Conservation (phyloP, 2,888 invertebrate genomes). For the Drosophila austrosaltans region DNA sequence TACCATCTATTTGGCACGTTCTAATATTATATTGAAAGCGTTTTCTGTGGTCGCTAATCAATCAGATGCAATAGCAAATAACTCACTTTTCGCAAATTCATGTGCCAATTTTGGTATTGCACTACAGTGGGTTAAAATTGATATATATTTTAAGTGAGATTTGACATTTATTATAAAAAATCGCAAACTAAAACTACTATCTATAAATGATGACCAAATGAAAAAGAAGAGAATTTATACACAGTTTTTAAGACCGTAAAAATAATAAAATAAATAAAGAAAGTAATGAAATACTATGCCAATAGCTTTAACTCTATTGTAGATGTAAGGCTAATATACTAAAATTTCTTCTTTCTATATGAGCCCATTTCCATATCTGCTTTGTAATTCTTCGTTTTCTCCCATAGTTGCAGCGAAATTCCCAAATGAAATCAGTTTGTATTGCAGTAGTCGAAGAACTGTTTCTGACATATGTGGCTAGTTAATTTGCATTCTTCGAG, state of each 20-base stretch:
- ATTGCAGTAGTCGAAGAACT: background rate
- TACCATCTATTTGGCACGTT: slow-evolving; percentile 50
- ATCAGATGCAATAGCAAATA: slow-evolving; percentile 49
- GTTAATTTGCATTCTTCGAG: slow-evolving; percentile 53
- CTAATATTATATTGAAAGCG: slow-evolving; percentile 45
- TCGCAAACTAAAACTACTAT: too few species aligned
- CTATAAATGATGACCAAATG: too few species aligned
- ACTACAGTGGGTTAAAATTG: slow-evolving; percentile 25
- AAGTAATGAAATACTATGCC: too few species aligned
- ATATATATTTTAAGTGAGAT: background rate
- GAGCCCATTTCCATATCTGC: background rate
- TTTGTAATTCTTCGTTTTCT: background rate
- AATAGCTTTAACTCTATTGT: too few species aligned
- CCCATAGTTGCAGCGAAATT: background rate
- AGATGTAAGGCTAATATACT: too few species aligned
- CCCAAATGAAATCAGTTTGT: background rate
- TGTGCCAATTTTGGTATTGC: slow-evolving; percentile 5
- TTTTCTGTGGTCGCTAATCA: slow-evolving; percentile 52
- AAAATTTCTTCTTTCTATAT: too few species aligned
- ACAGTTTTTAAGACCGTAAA: too few species aligned
- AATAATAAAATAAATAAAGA: too few species aligned
- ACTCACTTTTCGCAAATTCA: slow-evolving; percentile 38
- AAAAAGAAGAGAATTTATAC: too few species aligned
- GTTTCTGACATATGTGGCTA: slow-evolving; percentile 17
- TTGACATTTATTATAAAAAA: background rate